These are phyloP conservation scores for Eupithecia insigniata DNA, from an alignment of 2,888 invertebrate genomes.

Conservation along the genomic window DNA sequence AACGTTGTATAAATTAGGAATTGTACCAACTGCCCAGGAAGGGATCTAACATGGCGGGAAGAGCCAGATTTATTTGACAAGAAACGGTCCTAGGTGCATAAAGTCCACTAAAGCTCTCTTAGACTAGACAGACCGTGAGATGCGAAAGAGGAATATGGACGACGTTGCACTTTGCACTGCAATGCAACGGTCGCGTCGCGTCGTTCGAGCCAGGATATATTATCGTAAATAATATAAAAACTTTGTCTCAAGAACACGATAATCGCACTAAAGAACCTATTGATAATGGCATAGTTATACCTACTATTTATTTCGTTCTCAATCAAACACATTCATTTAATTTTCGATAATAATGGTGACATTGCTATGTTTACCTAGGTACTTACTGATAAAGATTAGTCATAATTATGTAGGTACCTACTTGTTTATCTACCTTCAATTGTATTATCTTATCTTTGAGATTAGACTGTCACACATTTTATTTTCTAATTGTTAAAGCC, in stretches of 20 bases:
- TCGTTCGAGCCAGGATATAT: not conserved
- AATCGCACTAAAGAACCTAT: not conserved
- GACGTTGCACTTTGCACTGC: no score
- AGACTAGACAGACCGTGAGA: not conserved
- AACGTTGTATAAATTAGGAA: no score
- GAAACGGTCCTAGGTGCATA: no score
- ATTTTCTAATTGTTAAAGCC: no score
- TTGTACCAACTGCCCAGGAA: no score
- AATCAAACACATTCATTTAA: not conserved
- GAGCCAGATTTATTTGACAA: not conserved
- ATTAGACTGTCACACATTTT: not conserved
- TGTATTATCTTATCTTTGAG: not conserved
- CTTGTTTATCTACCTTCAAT: not conserved
- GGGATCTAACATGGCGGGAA: not conserved
- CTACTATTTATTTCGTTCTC: not conserved
- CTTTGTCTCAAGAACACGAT: not conserved
- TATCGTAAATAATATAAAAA: not conserved
- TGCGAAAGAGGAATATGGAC: no score
- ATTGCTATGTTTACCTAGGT: not conserved
- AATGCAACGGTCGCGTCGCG: no score
- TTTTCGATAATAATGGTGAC: not conserved
- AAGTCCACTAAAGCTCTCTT: not conserved
- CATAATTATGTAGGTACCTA: not conserved
- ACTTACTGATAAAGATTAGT: not conserved
- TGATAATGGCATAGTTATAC: not conserved